Percentiles rank a stretch among this genome's conserved stretches.
These are phyloP conservation scores for Drosophila kohkoa DNA, from an alignment of 1,140 invertebrate species.

Conservation along the genomic window DNA sequence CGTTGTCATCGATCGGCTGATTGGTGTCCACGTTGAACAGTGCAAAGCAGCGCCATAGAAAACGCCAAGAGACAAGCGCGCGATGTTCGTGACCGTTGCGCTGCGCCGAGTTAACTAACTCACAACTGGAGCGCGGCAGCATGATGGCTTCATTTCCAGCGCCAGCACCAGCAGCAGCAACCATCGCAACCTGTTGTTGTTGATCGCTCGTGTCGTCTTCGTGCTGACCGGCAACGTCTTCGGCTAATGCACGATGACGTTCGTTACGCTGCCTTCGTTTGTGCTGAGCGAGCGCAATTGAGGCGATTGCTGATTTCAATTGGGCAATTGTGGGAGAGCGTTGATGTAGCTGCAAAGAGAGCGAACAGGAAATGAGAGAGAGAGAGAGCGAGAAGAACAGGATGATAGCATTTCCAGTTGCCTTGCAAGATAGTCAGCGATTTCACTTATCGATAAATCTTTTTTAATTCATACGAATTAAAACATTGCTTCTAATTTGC, in stretches of 20 bases:
- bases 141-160: constrained; percentile 33
- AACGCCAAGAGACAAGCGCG: constrained; percentile 88
- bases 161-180: background rate
- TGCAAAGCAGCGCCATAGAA: constrained; percentile 89
- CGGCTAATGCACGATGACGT: constrained; percentile 46
- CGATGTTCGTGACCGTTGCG: constrained; percentile 79
- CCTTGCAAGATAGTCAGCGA: background rate
- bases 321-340: constrained; percentile 72
- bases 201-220: constrained; percentile 1
- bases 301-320: constrained; percentile 74
- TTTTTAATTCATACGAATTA: too few species aligned
- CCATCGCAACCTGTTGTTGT: constrained; percentile 56
- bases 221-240: constrained; percentile 29
- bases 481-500: constrained; percentile 5
- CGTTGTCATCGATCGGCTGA: constrained; percentile 70
- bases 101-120: constrained; percentile 77
- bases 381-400: background rate
- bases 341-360: constrained; percentile 64
- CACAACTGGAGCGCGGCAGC: constrained; percentile 61
- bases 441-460: too few species aligned
- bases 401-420: background rate
- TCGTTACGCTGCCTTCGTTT: constrained; percentile 66
- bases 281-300: constrained; percentile 65
- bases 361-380: background rate
- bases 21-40: constrained; percentile 85